Percentiles rank a stretch among this genome's conserved stretches.
phyloP scores from a whole-genome alignment of 1,140 invertebrate genomes.

The Drosophila pectinifera region DNA sequence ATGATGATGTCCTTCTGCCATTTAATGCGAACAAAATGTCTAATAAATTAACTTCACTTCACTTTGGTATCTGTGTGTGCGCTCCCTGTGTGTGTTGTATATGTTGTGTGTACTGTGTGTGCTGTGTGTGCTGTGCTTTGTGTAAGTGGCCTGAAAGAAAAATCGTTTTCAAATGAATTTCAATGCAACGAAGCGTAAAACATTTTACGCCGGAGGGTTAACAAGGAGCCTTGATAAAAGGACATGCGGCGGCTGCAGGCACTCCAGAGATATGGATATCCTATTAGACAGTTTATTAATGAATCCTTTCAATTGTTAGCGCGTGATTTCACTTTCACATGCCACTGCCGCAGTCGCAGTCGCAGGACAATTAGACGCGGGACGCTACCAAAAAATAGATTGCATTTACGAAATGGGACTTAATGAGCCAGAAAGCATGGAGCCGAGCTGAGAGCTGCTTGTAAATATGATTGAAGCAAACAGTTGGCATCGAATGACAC shows the following conservation, averaged over 20 bases:
- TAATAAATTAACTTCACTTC: constrained; percentile 84
- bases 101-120: constrained; percentile 5
- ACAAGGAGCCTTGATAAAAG: constrained; percentile 65
- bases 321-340: constrained; percentile 78
- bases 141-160: constrained; percentile 79
- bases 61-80: constrained; percentile 27
- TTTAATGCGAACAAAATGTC: constrained; percentile 82
- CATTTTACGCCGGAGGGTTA: constrained; percentile 73
- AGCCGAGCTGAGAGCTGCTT: constrained; percentile 17
- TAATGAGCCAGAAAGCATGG: constrained; percentile 74
- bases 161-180: constrained; percentile 84
- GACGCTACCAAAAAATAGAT: constrained; percentile 55
- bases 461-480: constrained; percentile 77
- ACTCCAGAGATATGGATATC: constrained; percentile 69
- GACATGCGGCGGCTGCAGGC: constrained; percentile 73
- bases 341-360: constrained; percentile 25
- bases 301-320: constrained; percentile 82
- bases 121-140: constrained; percentile 66
- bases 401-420: constrained; percentile 64
- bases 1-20: constrained; percentile 82
- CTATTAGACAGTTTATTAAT: constrained; percentile 84
- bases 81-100: constrained; percentile 12
- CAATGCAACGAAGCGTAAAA: constrained; percentile 84
- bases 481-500: constrained; percentile 64
- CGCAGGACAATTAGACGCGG: constrained; percentile 69